Conservation (phyloP, 2,797 vertebrate genomes). For the Lacerta bilineata region DNA sequence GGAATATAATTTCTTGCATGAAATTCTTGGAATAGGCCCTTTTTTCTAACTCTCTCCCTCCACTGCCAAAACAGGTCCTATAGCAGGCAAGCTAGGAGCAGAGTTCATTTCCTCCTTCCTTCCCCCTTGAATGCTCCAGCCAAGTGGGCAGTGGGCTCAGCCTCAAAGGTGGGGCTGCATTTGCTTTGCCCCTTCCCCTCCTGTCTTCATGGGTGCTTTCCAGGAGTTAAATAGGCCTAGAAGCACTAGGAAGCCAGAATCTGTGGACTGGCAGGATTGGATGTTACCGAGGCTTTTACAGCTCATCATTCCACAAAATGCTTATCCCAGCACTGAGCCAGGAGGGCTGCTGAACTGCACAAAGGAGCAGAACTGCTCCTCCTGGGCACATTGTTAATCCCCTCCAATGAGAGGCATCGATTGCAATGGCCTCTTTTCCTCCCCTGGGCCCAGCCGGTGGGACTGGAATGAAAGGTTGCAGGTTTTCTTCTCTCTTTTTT, state of each 20-base stretch:
- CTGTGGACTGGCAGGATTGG: rapidly evolving
- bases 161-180: neutral
- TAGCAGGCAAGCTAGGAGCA: neutral
- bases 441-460: neutral
- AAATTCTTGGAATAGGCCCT: too few relatives aligned
- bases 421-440: neutral
- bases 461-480: conserved; percentile 15
- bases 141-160: neutral
- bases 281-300: conserved; percentile 27
- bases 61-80: too few relatives aligned
- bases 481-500: neutral
- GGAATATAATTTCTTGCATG: too few relatives aligned
- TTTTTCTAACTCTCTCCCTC: neutral
- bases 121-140: neutral
- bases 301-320: conserved; percentile 24
- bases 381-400: conserved; percentile 1
- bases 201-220: neutral
- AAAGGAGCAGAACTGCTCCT: conserved; percentile 25
- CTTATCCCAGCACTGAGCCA: conserved; percentile 31
- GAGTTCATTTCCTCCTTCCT: neutral
- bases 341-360: neutral
- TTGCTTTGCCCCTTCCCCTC: neutral
- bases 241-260: neutral
- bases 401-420: conserved; percentile 19
- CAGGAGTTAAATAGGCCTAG: neutral